phyloP scores from a whole-genome alignment of 37 sponge, comb jelly and placozoan species.

The Mnemiopsis leidyi region DNA sequence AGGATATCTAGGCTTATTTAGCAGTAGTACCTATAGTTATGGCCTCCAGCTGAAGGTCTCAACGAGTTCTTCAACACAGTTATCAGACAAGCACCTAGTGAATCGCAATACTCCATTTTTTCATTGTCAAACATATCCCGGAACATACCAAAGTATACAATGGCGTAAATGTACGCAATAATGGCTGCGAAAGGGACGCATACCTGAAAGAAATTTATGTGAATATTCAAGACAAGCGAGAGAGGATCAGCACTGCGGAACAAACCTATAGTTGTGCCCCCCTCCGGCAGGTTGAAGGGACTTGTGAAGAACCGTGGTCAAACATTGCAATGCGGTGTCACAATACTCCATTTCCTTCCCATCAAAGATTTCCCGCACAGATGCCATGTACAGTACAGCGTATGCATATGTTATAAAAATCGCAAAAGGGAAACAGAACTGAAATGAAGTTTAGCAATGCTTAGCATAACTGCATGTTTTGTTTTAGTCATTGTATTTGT shows the following conservation, averaged over 20 bases:
- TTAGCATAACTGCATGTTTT: background rate
- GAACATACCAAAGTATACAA: slow-evolving; percentile 41
- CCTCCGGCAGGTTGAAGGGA: background rate
- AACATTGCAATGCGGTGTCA: background rate
- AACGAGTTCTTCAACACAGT: slow-evolving; percentile 62
- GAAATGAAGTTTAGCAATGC: background rate
- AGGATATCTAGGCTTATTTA: too few species aligned
- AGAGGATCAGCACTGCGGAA: background rate
- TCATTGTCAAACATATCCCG: slow-evolving; percentile 32
- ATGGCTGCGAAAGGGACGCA: slow-evolving; percentile 54
- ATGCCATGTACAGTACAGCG: background rate
- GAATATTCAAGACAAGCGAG: background rate
- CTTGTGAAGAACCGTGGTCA: background rate
- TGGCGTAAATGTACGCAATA: slow-evolving; percentile 49
- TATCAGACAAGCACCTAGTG: slow-evolving; percentile 17
- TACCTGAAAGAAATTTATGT: background rate
- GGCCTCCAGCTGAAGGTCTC: slow-evolving; percentile 33
- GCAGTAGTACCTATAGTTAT: slow-evolving; percentile 59
- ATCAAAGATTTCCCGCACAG: background rate
- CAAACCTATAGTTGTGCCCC: slow-evolving; percentile 21
- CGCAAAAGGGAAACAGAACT: slow-evolving; percentile 20
- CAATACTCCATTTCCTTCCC: background rate
- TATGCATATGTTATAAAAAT: background rate
- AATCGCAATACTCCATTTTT: slow-evolving; percentile 52
- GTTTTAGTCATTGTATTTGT: too few species aligned